A percentile compares a stretch with the other conserved stretches of the same genome.
Evolutionary conservation across 2,113 vertebrate genomes (phyloP).

Genomic region (Trogon surrucura): DNA sequence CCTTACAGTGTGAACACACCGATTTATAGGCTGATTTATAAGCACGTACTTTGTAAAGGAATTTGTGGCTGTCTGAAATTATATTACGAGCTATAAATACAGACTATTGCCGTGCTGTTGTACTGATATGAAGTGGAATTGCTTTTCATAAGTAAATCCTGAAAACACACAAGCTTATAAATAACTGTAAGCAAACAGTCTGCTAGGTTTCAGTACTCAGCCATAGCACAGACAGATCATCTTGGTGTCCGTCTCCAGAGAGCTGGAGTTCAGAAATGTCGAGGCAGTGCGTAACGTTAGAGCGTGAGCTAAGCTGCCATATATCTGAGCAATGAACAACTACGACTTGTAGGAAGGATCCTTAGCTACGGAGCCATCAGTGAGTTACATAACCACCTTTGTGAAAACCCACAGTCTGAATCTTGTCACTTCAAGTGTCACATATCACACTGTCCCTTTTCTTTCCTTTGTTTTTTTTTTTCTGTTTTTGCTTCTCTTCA

Average conservation of each 20-base stretch:
- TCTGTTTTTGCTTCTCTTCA: background rate
- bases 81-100: constrained; percentile 28
- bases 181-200: background rate
- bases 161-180: constrained; percentile 15
- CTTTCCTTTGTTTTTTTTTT: background rate
- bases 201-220: background rate
- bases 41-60: background rate
- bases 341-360: background rate
- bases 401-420: background rate
- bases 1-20: background rate
- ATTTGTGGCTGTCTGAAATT: constrained; percentile 15
- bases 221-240: background rate
- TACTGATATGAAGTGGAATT: constrained; percentile 20
- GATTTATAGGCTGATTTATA: constrained; percentile 47
- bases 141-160: constrained; percentile 36
- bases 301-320: background rate
- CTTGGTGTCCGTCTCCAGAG: background rate
- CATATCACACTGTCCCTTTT: background rate
- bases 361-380: background rate
- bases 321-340: background rate
- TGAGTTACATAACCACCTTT: background rate
- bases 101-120: background rate
- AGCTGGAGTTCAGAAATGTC: constrained; percentile 3
- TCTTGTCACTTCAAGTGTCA: background rate
- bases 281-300: background rate